Conservation (phyloP, 2,888 invertebrate genomes). For the Cantharis rustica region DNA sequence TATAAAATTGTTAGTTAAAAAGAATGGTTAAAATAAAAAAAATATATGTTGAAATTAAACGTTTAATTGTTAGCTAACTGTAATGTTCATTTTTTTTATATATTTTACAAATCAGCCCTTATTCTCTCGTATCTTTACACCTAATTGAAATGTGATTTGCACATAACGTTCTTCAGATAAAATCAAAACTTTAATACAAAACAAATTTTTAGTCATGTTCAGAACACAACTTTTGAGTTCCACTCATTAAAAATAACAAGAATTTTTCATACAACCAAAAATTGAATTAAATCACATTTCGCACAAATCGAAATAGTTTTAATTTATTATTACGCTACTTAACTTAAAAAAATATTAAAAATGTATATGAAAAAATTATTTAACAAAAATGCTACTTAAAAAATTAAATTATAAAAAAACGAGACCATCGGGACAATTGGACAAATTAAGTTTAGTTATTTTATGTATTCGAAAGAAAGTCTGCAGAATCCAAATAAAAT, state of each 20-base stretch:
- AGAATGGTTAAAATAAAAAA: slow-evolving; percentile 35
- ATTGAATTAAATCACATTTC: slow-evolving; percentile 46
- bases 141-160: slow-evolving; percentile 52
- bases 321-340: slow-evolving; percentile 46
- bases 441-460: slow-evolving; percentile 35
- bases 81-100: slow-evolving; percentile 44
- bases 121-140: slow-evolving; percentile 53
- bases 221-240: not conserved
- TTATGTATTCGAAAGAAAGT: not conserved
- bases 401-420: slow-evolving; percentile 24
- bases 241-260: not conserved
- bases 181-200: not conserved
- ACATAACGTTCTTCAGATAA: slow-evolving; percentile 24
- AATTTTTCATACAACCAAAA: not conserved
- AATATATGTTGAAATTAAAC: slow-evolving; percentile 32
- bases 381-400: slow-evolving; percentile 4
- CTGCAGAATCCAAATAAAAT: not conserved
- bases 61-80: slow-evolving; percentile 37
- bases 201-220: not conserved
- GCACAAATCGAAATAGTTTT: slow-evolving; percentile 41
- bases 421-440: slow-evolving; percentile 32
- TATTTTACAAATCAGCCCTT: slow-evolving; percentile 55
- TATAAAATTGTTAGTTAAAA: slow-evolving; percentile 8
- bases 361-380: slow-evolving; percentile 42
- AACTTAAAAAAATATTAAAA: slow-evolving; percentile 43